A percentile compares a stretch with the other conserved stretches of the same genome.
These are phyloP conservation scores for Cossypha dichroa DNA, from an alignment of 2,797 vertebrate genomes.

Conservation along the genomic window DNA sequence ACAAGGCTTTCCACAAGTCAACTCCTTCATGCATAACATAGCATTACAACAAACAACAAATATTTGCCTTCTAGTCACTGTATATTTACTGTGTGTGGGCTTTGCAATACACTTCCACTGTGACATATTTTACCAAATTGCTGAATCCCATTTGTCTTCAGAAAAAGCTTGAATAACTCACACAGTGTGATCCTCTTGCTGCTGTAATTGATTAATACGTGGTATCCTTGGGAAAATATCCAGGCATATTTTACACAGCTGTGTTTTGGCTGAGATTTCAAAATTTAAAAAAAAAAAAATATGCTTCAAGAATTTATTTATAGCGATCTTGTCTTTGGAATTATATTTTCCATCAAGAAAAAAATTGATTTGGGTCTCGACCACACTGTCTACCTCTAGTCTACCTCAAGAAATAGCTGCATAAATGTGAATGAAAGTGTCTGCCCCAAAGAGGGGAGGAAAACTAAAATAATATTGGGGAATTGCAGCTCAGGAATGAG, in stretches of 20 bases:
- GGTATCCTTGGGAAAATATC: background rate
- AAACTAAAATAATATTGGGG: background rate
- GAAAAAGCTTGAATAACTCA: background rate
- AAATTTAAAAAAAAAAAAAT: background rate
- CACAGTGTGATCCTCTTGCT: background rate
- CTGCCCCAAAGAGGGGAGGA: background rate
- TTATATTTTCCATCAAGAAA: background rate
- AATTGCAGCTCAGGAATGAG: background rate
- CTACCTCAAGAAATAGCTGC: background rate
- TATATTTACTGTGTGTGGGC: background rate
- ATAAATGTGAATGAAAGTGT: background rate
- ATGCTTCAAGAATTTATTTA: background rate
- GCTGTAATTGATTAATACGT: background rate
- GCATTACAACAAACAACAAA: background rate
- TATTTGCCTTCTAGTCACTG: background rate
- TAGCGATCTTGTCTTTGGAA: background rate
- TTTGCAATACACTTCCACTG: background rate
- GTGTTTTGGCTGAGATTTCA: background rate
- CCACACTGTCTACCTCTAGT: background rate
- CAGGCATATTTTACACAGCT: background rate
- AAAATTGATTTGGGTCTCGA: background rate
- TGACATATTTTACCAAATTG: background rate
- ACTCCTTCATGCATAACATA: background rate
- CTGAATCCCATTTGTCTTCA: background rate
- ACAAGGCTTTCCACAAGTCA: conserved; percentile 20